Conservation (phyloP, 2,888 invertebrate genomes). For the Machimus rusticus region DNA sequence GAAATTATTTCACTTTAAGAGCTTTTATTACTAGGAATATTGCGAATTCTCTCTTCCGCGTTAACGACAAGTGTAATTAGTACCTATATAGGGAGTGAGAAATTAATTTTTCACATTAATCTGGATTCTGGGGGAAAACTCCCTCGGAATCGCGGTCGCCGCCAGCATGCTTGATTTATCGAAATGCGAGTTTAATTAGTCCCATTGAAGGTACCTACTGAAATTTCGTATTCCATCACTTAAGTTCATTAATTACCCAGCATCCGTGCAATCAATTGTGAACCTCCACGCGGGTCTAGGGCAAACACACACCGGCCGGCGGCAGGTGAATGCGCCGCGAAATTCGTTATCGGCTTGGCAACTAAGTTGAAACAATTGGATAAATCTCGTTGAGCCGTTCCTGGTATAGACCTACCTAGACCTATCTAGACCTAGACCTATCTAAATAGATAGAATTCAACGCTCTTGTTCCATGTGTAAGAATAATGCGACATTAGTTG, state of each 20-base stretch:
- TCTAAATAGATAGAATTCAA: not conserved
- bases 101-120: conserved; percentile 33
- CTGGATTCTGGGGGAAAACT: not conserved
- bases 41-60: not conserved
- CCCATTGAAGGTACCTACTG: not conserved
- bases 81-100: not conserved
- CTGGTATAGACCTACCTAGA: not conserved
- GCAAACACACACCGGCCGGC: not conserved
- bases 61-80: conserved; percentile 8
- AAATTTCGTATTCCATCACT: conserved; percentile 2
- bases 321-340: not conserved
- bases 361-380: not conserved
- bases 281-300: not conserved
- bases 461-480: not conserved
- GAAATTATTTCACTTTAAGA: not conserved
- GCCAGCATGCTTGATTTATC: conserved; percentile 1
- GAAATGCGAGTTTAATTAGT: conserved; percentile 26
- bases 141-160: not conserved
- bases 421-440: not conserved
- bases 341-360: conserved; percentile 2
- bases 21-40: conserved; percentile 6
- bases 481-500: not conserved
- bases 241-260: not conserved
- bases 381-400: not conserved
- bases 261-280: not conserved